A percentile compares a stretch with the other conserved stretches of the same genome.
These are phyloP conservation scores for Lissocephala sabroskyi DNA, from an alignment of 2,888 invertebrate genomes.

Conservation along the genomic window DNA sequence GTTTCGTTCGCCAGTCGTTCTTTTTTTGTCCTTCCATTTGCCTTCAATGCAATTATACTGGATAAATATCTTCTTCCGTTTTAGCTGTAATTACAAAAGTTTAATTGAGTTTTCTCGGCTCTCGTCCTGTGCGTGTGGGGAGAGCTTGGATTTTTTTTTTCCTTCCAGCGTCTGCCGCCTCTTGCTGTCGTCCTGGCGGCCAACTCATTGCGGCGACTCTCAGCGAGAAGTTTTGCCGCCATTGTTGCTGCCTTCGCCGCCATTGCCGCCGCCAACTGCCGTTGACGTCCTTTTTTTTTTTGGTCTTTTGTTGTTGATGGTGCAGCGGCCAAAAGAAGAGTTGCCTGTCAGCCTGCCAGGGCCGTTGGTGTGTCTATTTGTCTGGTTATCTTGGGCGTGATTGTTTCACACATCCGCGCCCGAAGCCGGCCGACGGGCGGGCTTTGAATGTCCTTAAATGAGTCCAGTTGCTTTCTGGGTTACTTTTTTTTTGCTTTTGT, in stretches of 20 bases:
- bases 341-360: slow-evolving; percentile 58
- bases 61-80: slow-evolving; percentile 72
- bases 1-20: background rate
- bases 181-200: background rate
- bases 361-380: background rate
- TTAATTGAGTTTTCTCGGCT: slow-evolving; percentile 71
- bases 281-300: slow-evolving; percentile 43
- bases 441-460: too few species aligned
- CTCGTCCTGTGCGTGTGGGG: slow-evolving; percentile 51
- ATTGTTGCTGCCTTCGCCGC: slow-evolving; percentile 32
- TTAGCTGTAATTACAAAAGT: slow-evolving; percentile 72
- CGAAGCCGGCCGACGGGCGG: too few species aligned
- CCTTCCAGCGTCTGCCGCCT: slow-evolving; percentile 4
- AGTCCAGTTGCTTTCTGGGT: too few species aligned
- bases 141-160: too few species aligned
- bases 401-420: slow-evolving; percentile 32
- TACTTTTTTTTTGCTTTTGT: too few species aligned
- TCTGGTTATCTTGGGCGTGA: slow-evolving; percentile 33
- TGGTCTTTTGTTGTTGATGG: slow-evolving; percentile 44
- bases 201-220: slow-evolving; percentile 31
- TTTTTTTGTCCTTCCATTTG: slow-evolving; percentile 54
- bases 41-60: slow-evolving; percentile 71
- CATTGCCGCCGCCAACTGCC: slow-evolving; percentile 17
- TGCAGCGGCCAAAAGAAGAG: slow-evolving; percentile 38
- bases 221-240: slow-evolving; percentile 50